Base-by-base conservation (phyloP, 2,113 vertebrate species). In the Megalops atlanticus region DNA sequence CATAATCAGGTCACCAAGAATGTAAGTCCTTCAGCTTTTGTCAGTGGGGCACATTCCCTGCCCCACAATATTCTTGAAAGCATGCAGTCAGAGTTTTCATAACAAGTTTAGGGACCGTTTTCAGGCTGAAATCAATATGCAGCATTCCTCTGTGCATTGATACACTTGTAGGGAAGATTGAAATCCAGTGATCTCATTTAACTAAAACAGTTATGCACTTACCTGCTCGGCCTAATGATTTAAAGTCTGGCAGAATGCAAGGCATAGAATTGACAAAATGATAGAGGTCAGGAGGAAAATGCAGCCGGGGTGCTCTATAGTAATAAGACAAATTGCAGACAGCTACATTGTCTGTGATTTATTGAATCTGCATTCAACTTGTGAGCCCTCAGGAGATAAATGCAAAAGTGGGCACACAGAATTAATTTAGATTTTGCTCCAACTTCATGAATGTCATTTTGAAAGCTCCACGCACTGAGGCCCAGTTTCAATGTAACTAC, bases 171-270 rank as follows among this genome's bases (percentile, higher is more conserved):
- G 35, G 39, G 16, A n/a, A 81, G 72, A 84, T 74, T 77, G 39
- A 71, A 86, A 81, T 71, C 58, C 40, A 73, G 78, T 83, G 78
- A 84, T 86, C 76, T 84, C 40, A 83, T 83, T 81, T 83, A 68
- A 64, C 76, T 81, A 83, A 83, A 78, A 82, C 74, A 84, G 75
- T 86, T 82, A 64, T 79, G 58, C 68, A 76, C 83, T 83, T 78
- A 33, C 64, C 38, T 33, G 43, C 73, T 75, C 74, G 35, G 64
- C 78, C 64, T 81, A 86, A 82, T 45, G 41, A 82, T 80, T 81
- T 74, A 27, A 41, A 52, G 43, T 31, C 41, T 76, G 38, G 16
- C 18, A 40, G 35, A 33, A 35, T 39, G 38, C 36, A 33, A 27
- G 8, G 52, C 38, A 78, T 78, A 39, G 76, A 68, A 77, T 39